phyloP scores from a whole-genome alignment of 2,888 invertebrate species.

The Drosophila merina region DNA sequence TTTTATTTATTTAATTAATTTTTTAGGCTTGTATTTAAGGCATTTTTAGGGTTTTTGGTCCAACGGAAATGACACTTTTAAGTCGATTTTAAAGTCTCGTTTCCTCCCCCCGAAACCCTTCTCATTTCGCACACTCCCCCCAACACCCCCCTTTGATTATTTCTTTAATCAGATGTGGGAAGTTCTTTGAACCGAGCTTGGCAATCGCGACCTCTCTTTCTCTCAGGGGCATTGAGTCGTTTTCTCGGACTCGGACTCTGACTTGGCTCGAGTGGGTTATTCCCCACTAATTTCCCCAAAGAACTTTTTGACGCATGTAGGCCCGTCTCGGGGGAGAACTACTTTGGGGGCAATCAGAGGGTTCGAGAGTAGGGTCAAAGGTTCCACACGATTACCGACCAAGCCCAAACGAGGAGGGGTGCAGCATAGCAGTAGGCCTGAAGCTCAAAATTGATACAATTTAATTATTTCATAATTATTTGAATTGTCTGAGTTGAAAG shows the following conservation, averaged over 20 bases:
- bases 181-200: conserved; percentile 40
- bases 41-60: not conserved
- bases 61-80: conserved; percentile 46
- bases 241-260: conserved; percentile 1
- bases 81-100: conserved; percentile 11
- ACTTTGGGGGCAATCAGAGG: not conserved
- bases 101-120: not conserved
- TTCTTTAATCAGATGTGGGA: conserved; percentile 34
- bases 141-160: conserved; percentile 16
- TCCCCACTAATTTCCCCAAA: conserved; percentile 41
- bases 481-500: not conserved
- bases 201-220: conserved; percentile 20
- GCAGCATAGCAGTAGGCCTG: conserved; percentile 10
- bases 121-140: conserved; percentile 17
- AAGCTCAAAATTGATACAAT: conserved; percentile 60
- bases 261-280: conserved; percentile 18
- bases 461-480: conserved; percentile 68
- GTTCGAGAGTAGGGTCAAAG: conserved; percentile 27
- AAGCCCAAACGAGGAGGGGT: conserved; percentile 32
- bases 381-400: conserved; percentile 34
- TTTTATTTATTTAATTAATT: conserved; percentile 6
- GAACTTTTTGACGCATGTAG: conserved; percentile 21
- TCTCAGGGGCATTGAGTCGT: conserved; percentile 27
- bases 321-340: conserved; percentile 11
- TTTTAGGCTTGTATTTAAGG: too few species aligned